Evolutionary conservation across 2,888 invertebrate species (phyloP).

Genomic region (Campaea margaritaria): DNA sequence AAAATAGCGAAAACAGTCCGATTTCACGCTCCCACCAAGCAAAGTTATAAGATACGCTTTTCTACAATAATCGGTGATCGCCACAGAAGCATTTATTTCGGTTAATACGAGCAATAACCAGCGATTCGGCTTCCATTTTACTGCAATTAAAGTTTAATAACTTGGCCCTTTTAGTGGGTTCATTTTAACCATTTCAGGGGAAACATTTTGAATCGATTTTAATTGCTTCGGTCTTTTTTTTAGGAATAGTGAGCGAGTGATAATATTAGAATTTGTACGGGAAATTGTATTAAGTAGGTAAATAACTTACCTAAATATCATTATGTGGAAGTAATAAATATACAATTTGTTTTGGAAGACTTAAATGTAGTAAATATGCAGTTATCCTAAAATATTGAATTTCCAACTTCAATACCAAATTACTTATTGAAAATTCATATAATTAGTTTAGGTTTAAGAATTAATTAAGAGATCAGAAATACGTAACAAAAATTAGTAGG

Average conservation of each 20-base stretch:
- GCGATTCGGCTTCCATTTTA: slow-evolving; percentile 34
- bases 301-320: no score
- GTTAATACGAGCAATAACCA: slow-evolving; percentile 34
- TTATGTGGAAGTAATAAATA: no score
- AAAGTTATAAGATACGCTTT: slow-evolving; percentile 68
- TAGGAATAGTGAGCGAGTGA: not conserved
- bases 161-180: slow-evolving; percentile 32
- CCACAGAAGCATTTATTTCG: slow-evolving; percentile 71
- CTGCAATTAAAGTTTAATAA: slow-evolving; percentile 40
- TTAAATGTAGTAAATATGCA: no score
- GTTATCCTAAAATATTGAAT: no score
- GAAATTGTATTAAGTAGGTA: no score
- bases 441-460: no score
- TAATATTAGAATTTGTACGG: no score
- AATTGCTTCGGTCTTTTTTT: slow-evolving; percentile 15
- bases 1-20: slow-evolving; percentile 39
- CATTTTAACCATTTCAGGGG: slow-evolving; percentile 23
- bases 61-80: slow-evolving; percentile 69
- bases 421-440: no score
- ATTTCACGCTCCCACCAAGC: slow-evolving; percentile 41
- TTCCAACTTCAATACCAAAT: no score
- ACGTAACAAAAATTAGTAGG: no score
- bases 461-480: no score
- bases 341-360: no score
- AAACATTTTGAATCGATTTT: slow-evolving; percentile 31